Evolutionary conservation across 2,888 invertebrate species (phyloP), one percentile per base, ranked within the genome.

Genomic region (Andrena marginata): DNA sequence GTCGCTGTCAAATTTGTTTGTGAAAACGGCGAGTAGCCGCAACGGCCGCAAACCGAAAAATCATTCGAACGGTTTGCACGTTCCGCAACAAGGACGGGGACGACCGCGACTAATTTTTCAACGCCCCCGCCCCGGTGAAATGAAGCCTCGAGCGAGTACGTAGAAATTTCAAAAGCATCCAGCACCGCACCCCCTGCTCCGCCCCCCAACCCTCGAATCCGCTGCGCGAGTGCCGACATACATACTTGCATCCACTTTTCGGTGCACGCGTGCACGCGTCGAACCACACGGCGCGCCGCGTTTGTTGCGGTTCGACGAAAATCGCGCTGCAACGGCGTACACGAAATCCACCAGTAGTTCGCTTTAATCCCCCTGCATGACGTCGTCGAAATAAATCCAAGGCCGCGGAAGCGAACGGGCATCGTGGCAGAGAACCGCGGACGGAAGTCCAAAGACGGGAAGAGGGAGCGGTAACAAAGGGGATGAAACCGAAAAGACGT

Each of bases 291-390:
- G 69, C 62, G 65, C 60, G 70, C 54, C 10, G 59, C 76, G 75
- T 84, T 76, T 73, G 73, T 70, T 77, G 82, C 82, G 81, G 79
- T 69, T 67, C 81, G 69, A 82, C 82, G 85, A 85, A 79, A 79
- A 87, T 87, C 85, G 59, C 82, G 85, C 59, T 51, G 60, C 71
- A 56, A 16, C 49, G 71, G 16, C 42, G 60, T 78, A 77, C 73
- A 76, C 75, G 78, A 73, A 74, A 69, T 35, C 33, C 29, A 59
- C 20, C 56, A 42, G 26, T 33, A 23, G 5, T 35, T 20, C 49
- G 31, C 35, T 31, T 26, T 49, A 16, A 23, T 48, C 26, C 10
- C 74, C 16, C 29, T 4, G 23, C 42, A 13, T 23, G 60, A 33
- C 54, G 42, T 73, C 65, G 64, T 77, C 60, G 51, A 54, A 33